Evolutionary conservation across 2,888 invertebrate genomes (phyloP), one percentile per base, ranked within the genome.

Genomic region (Stomorhina lunata): DNA sequence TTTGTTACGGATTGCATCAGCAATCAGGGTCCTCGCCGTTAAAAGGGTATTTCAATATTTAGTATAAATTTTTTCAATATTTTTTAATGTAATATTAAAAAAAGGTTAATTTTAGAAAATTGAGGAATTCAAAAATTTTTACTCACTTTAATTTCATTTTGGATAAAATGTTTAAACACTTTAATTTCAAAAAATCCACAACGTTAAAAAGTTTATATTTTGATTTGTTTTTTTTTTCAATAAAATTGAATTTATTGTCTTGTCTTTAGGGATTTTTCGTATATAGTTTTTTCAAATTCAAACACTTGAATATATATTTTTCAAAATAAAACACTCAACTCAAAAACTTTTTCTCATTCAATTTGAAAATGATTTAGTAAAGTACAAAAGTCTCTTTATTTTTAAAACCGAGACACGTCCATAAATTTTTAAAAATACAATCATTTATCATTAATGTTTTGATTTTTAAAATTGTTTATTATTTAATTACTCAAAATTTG

Each of bases 141-240:
- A 85, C 89, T 87, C 61, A 89, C 89, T 88, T 88, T 65, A 89
- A 83, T 83, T 89, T 89, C 89, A 89, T 89, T 84, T 85, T 88
- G 84, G 81, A 84, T 22, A 88, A 84, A 85, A 83, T 85, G 75
- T 71, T 85, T 80, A 86, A 61, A 65, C 59, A 86, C 85, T 86
- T 84, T 80, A 84, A 80, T 84, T 75, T 22, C 2, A 66, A 61
- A 59, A n/a, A 59, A 48, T 77, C 17, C 45, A 34, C 53, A 34
- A 37, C 45, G 53, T 45, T 17, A 15, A 22, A 50, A 27, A 48
- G 12, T 32, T 20, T 40, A 4, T 34, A 15, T 48, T 65, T 71
- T n/a, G 6, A 59, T 22, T n/a, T n/a, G n/a, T n/a, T n/a, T n/a
- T n/a, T n/a, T n/a, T n/a, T n/a, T 12, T 45, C 4, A 22, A 3